Evolutionary conservation across 2,888 invertebrate species (phyloP), one percentile per base, ranked within the genome.

Genomic region (Microplitis deprimator): DNA sequence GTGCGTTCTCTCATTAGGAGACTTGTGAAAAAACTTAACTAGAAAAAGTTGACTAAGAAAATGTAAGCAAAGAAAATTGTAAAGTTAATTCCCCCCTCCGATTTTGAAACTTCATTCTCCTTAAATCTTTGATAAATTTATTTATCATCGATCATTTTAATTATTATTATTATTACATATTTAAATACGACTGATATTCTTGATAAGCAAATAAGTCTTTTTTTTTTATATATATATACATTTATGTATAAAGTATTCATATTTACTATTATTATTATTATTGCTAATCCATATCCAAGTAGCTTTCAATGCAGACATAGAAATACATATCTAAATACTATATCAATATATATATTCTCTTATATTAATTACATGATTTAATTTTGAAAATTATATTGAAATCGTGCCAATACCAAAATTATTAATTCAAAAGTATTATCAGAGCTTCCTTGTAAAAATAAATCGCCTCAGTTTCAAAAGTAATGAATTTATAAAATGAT

Each of bases 1-100:
- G 84, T 83, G 79, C 81, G 83, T 81, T 85, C 84, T 82, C 76
- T 65, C 82, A 84, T 81, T 80, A 79, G 79, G 81, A 84, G 82
- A 83, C 83, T 82, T 84, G 20, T 83, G 80, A 81, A 81, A 79
- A 81, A 20, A 20, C 20, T 77, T 61, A 39, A 20, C 41, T 17
- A 74, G 5, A 2, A 39, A 75, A 75, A 71, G 8, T 17, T 17
- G 20, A 20, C 1, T 20, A 39, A 73, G 29, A 59, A 73, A 73
- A 40, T 69, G 67, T 69, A 50, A 50, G 29, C 29, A 3, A 29
- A 3, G 29, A 29, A 20, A 29, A 29, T 29, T 29, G 0, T 29
- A 29, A 29, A 29, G 3, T 70, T 40, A 10, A 74, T 71, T 69
- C 59, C 40, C 61, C 75, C 61, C 73, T 65, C 73, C 67, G 39